Conservation (phyloP, 2,888 invertebrate species). For the Patella ulyssiponensis region DNA sequence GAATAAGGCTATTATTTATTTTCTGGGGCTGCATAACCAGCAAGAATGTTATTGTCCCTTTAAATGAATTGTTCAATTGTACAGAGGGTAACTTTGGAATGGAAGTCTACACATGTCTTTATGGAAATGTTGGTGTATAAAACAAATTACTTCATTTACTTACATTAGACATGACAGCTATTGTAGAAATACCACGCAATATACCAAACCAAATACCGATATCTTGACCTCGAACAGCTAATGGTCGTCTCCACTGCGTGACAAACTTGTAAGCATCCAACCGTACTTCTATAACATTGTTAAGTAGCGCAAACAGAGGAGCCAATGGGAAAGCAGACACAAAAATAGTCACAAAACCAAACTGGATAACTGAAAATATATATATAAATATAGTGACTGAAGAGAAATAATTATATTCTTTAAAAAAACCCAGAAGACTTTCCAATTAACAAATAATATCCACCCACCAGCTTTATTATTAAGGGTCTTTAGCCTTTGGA, state of each 20-base stretch:
- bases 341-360: conserved; percentile 97
- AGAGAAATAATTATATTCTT: not conserved
- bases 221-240: conserved; percentile 89
- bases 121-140: too few relatives aligned
- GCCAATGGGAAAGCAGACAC: conserved; percentile 98
- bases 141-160: conserved; percentile 33
- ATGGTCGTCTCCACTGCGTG: conserved; percentile 87
- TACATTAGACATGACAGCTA: conserved; percentile 82
- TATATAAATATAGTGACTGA: conserved; percentile 6
- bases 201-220: conserved; percentile 96
- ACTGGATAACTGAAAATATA: conserved; percentile 80
- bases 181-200: conserved; percentile 90
- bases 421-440: not conserved
- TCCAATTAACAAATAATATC: not conserved
- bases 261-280: conserved; percentile 94
- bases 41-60: too few relatives aligned
- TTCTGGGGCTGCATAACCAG: too few relatives aligned
- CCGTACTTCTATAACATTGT: conserved; percentile 96
- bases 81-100: too few relatives aligned
- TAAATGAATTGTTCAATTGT: too few relatives aligned
- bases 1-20: too few relatives aligned
- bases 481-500: too few relatives aligned
- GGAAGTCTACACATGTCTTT: too few relatives aligned
- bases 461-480: not conserved
- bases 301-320: conserved; percentile 94